Base-by-base conservation (phyloP, 2,888 invertebrate genomes). In the Notodonta ziczac region DNA sequence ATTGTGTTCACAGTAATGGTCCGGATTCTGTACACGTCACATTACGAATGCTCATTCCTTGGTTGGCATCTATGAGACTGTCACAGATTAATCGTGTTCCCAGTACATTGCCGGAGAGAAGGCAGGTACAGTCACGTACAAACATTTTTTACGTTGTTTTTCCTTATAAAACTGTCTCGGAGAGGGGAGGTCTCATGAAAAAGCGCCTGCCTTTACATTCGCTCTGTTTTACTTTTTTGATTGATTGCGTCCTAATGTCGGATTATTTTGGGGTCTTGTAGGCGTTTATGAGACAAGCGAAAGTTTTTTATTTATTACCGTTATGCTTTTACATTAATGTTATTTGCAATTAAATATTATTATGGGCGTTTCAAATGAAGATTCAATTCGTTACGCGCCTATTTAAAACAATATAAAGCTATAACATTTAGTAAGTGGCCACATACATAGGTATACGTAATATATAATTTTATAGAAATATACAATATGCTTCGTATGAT, bases 231-330 rank as follows among this genome's bases (percentile, higher is more conserved):
- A 66, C 81, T 80, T 74, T 78, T 81, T 81, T 88, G 87, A 87
- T 88, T 83, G 86, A 88, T 87, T 74, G 70, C 83, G 69, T 72
- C 75, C 76, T 84, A 81, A 82, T 80, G 80, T 84, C 80, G 76
- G 83, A 85, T 88, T 86, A 86, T 73, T 70, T 56, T 54, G 56
- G 68, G 64, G 66, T 65, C 69, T 68, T 44, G 57, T 61, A 56
- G 59, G 57, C 57, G 60, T 67, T 66, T 63, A 53, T 56, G 56
- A 54, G 48, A 55, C 54, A 54, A n/a, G 54, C 39, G 52, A 54
- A 54, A 9, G n/a, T 39, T 54, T 35, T 54, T 54, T 52, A 52
- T 52, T 16, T 16, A 50, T 50, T 50, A 50, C 50, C 50, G 10
- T 12, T 50, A 16, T 16, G 16, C 10, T 50, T 50, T 9, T 50